phyloP scores from a whole-genome alignment of 2,113 vertebrate genomes.

The Numenius arquata region DNA sequence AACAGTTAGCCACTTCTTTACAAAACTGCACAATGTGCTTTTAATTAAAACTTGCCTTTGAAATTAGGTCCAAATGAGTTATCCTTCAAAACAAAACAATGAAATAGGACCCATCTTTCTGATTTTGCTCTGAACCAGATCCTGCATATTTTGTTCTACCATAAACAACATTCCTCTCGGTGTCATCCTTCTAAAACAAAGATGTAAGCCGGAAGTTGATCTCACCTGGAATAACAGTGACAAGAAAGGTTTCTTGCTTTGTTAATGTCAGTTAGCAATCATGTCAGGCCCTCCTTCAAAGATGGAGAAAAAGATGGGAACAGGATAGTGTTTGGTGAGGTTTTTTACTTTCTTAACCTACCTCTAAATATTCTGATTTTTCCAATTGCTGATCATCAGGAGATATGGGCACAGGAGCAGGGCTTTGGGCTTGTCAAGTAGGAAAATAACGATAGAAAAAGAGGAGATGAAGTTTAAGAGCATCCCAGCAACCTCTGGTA shows the following conservation, averaged over 20 bases:
- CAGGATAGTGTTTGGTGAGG: not conserved
- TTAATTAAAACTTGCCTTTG: slow-evolving; percentile 44
- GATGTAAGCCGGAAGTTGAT: not conserved
- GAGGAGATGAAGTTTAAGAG: not conserved
- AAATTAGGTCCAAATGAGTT: slow-evolving; percentile 22
- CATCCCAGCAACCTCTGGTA: not conserved
- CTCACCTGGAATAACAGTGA: not conserved
- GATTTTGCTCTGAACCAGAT: not conserved
- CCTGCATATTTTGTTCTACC: not conserved
- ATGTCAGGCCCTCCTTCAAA: not conserved
- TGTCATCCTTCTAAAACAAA: not conserved
- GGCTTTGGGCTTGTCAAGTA: not conserved
- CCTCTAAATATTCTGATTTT: not conserved
- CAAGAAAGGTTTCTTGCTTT: not conserved
- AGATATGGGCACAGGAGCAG: fast-evolving
- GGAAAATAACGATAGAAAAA: not conserved
- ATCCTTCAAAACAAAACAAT: not conserved
- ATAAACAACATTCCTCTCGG: not conserved
- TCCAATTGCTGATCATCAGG: not conserved
- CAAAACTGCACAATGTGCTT: slow-evolving; percentile 34
- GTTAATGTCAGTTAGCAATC: not conserved
- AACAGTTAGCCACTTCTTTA: slow-evolving; percentile 5
- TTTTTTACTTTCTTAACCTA: not conserved
- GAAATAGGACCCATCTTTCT: not conserved
- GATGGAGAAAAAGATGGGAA: not conserved